Base-by-base conservation (phyloP, 2,113 vertebrate species). In the Python bivittatus region DNA sequence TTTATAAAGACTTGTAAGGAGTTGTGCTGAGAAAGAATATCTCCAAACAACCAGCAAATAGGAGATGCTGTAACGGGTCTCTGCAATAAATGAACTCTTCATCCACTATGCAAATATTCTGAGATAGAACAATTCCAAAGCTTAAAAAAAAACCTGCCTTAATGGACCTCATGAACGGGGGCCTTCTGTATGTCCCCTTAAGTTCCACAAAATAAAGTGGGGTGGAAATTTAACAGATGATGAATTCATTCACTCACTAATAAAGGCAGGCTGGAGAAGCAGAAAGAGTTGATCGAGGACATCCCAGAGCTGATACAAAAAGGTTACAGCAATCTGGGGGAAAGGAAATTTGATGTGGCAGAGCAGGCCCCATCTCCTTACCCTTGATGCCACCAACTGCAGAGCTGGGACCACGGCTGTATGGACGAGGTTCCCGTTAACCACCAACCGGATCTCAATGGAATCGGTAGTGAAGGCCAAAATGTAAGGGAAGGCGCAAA, bases 381-480 rank as follows among this genome's bases (percentile, higher is more conserved):
- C 99, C 98, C 98, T 98, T 29, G 99, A 99, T 4, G 99, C 98
- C 88, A 98, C 97, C 22, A 99, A 97, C 96, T 99, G 98, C 52
- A 99, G 98, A 91, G 99, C 99, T 2, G 99, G 99, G 90, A 99
- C 98, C 44, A 99, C 98, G 0, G 99, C 98, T 0, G 99, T 99
- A 97, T 99, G 99, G 91, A 99, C 99, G 29, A 99, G 98, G 96
- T 99, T 99, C 58, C 99, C 99, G 17, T 99, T 99, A 90, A 99
- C 99, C 85, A 99, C 99, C 95, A 99, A 97, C 13, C 99, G 98
- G 95, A 99, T 99, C 97, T 99, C 99, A 58, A 99, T 99, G 97
- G 99, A 99, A 97, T 99, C 99, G 0, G 98, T 98, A 20, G 99
- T 99, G 96, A 99, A 99, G 95, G 99, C 99, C 97, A 99, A 97